Conservation (phyloP, 2,797 vertebrate genomes). For the Pampus argenteus region DNA sequence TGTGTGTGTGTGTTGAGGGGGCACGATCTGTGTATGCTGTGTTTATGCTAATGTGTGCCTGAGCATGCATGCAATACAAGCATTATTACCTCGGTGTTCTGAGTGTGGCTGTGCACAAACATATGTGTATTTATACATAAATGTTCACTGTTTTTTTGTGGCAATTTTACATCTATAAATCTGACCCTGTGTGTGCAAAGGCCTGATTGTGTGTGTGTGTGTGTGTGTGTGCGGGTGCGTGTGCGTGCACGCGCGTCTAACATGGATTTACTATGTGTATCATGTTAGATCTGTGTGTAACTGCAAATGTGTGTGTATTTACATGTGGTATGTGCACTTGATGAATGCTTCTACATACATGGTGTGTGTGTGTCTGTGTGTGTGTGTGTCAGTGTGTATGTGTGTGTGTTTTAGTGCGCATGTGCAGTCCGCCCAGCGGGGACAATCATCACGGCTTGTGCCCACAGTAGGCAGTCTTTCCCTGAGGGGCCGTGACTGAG, state of each 20-base stretch:
- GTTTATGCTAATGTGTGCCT: slow-evolving; percentile 59
- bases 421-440: slow-evolving; percentile 74
- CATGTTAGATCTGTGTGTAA: slow-evolving; percentile 2
- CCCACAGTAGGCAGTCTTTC: slow-evolving; percentile 82
- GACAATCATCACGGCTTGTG: slow-evolving; percentile 85
- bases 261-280: neutral
- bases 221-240: slow-evolving; percentile 4
- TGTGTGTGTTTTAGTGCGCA: slow-evolving; percentile 54
- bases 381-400: slow-evolving; percentile 22
- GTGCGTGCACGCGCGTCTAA: slow-evolving; percentile 19
- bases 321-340: slow-evolving; percentile 17
- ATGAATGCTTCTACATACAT: slow-evolving; percentile 23
- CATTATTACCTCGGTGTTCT: slow-evolving; percentile 30
- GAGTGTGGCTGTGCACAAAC: slow-evolving; percentile 3
- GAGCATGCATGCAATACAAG: slow-evolving; percentile 52
- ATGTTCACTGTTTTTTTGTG: slow-evolving; percentile 12
- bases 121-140: neutral
- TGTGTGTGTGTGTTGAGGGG: slow-evolving; percentile 9
- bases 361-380: slow-evolving; percentile 19
- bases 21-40: slow-evolving; percentile 37
- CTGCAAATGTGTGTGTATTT: neutral
- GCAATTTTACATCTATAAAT: slow-evolving; percentile 8
- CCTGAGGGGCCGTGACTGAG: slow-evolving; percentile 83
- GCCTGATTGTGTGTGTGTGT: slow-evolving; percentile 12
- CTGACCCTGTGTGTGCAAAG: slow-evolving; percentile 5